Evolutionary conservation across 1,140 invertebrate species (phyloP), one percentile per base, ranked within the genome.

Genomic region (Brachionus rubens): DNA sequence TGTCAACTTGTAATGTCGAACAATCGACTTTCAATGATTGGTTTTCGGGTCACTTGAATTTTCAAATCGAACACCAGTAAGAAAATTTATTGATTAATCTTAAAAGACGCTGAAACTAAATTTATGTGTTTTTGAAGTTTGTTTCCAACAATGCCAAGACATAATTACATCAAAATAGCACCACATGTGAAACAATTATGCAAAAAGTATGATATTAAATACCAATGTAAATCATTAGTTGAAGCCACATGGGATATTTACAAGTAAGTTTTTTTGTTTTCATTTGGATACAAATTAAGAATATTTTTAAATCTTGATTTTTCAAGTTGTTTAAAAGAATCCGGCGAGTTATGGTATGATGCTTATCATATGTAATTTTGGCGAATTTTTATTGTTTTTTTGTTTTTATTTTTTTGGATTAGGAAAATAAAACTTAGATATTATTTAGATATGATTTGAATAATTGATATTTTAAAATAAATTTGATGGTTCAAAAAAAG

Each of bases 301-400:
- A 30, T 12, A 14, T 36, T 59, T 16, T n/a, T n/a, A 30, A 21
- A 52, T 52, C n/a, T 59, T 59, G 3, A 14, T 59, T 30, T 59
- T 30, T 16, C 6, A 33, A 59, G 54, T 46, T 80, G 82, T 28
- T 70, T 85, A 76, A 81, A 82, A 77, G 78, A 84, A 48, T 83
- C 82, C 21, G 84, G 84, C 16, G 81, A 84, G 70, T 78, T 85
- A 24, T 85, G 84, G 84, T 78, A 82, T 56, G 80, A 80, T 16
- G 78, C 83, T 2, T 84, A 75, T 59, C 12, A 24, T 54, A 54
- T 24, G 26, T 12, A 24, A 4, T 26, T 26, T 24, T 24, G n/a
- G n/a, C n/a, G n/a, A n/a, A n/a, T n/a, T n/a, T n/a, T n/a, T n/a
- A n/a, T n/a, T n/a, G n/a, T n/a, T n/a, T n/a, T n/a, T n/a, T n/a